Percentiles rank a stretch among this genome's conserved stretches.
These are phyloP conservation scores for Cephus sareptanus DNA, from an alignment of 2,888 invertebrate genomes.

Conservation along the genomic window DNA sequence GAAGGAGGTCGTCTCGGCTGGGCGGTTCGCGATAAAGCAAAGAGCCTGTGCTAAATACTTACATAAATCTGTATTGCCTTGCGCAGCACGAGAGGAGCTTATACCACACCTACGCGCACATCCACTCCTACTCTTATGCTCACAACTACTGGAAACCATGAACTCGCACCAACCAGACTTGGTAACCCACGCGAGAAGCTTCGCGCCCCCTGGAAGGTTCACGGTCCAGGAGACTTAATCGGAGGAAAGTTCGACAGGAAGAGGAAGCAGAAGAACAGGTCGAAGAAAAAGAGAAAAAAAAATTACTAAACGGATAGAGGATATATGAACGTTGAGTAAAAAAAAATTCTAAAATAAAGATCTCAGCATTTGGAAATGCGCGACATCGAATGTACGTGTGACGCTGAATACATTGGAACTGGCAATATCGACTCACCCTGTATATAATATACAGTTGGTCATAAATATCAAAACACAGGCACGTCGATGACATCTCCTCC, in stretches of 20 bases:
- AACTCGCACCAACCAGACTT: not conserved
- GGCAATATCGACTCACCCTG: not conserved
- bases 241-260: conserved; percentile 14
- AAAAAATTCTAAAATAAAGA: not conserved
- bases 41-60: conserved; percentile 65
- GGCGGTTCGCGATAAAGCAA: conserved; percentile 65
- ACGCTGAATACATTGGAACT: not conserved
- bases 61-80: conserved; percentile 67
- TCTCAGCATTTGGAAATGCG: not conserved
- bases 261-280: not conserved
- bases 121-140: conserved; percentile 17
- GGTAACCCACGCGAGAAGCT: conserved; percentile 2
- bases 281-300: not conserved
- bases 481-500: conserved; percentile 44
- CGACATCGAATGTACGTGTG: not conserved
- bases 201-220: not conserved
- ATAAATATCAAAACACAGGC: conserved; percentile 57
- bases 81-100: conserved; percentile 58
- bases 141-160: conserved; percentile 11
- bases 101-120: conserved; percentile 43
- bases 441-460: conserved; percentile 30
- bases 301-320: not conserved
- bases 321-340: not conserved
- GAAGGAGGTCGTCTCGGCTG: conserved; percentile 56
- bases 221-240: conserved; percentile 5